Evolutionary conservation across 2,888 invertebrate genomes (phyloP), one percentile per base, ranked within the genome.

Genomic region (Onchidella celtica): DNA sequence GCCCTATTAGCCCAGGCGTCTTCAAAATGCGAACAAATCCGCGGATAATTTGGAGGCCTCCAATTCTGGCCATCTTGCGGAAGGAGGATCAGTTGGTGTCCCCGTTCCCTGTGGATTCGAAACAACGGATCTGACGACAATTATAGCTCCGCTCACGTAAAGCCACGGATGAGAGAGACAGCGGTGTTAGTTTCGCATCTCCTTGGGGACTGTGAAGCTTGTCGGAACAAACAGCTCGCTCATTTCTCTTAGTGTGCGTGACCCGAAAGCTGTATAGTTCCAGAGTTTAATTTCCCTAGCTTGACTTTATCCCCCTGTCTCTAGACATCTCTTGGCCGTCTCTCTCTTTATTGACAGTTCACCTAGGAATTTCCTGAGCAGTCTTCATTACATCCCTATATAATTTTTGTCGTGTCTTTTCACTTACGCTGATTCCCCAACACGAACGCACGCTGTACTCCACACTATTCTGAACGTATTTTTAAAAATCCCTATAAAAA

Each of bases 71-170:
- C 79, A 79, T 79, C 79, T 79, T 79, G 79, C 79, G 79, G 72
- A 79, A 73, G 79, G 36, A 40, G 73, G 79, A 79, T 79, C 79
- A 73, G 79, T 79, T 65, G 73, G 79, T 79, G 79, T 63, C 65
- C 65, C 47, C 57, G 57, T 34, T 79, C 79, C 79, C 79, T 57
- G 73, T 24, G 79, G 79, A 72, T 2, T 73, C 73, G 72, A 79
- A 79, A 79, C 79, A 79, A 79, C 72, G 73, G 79, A 79, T 79
- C 79, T 73, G 65, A 47, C 63, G 73, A 79, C 79, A 79, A 79
- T 79, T 79, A 79, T 73, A 73, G 79, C 79, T 79, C 79, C 66
- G 79, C 79, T 79, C 79, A 79, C 79, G 79, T 79, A 79, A 79
- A 79, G 73, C 79, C 65, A 73, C 27, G 47, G 72, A 24, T 21